Evolutionary conservation across 2,113 vertebrate species (phyloP), one percentile per base, ranked within the genome.

Genomic region (Myocastor coypus): DNA sequence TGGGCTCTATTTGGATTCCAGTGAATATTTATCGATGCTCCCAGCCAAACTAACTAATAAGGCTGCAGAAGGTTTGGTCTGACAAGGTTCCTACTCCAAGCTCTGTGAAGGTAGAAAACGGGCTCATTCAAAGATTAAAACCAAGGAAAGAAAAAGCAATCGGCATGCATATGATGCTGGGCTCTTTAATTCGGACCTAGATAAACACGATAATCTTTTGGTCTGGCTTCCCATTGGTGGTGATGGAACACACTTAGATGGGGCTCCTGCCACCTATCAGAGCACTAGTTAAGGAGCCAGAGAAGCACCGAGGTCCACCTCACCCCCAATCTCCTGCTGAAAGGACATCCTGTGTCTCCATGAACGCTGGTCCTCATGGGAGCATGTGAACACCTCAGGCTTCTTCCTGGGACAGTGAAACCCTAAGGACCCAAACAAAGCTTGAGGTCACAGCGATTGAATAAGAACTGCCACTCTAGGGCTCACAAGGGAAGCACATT

Each of bases 351-450:
- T 98, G 98, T 95, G 98, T 99, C 98, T 98, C 97, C 88, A 97
- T 98, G 99, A 99, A 98, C 98, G 98, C 94, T 98, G 98, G 98
- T 99, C 98, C 98, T 99, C 99, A 98, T 73, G 73, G 97, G 96
- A 61, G 95, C 6, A 40, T 92, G 94, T 97, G 98, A 97, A 69
- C 83, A 98, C 96, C 89, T 96, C 83, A 52, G 95, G 95, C 95
- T 98, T 97, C 95, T 93, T 97, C 93, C 85, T 98, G 88, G 97
- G 97, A 97, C 95, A 94, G 93, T 8, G 92, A 98, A 94, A 66
- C 93, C 95, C 87, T 66, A 94, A 91, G 94, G 1, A 93, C 61
- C 83, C 92, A 55, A 52, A 46, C 20, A 95, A 46, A 91, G 50
- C 63, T 52, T 63, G 40, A 37, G 46, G 86, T 26, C 17, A 37